Evolutionary conservation across 2,113 vertebrate genomes (phyloP), one percentile per base, ranked within the genome.

Genomic region (Nymphicus hollandicus): DNA sequence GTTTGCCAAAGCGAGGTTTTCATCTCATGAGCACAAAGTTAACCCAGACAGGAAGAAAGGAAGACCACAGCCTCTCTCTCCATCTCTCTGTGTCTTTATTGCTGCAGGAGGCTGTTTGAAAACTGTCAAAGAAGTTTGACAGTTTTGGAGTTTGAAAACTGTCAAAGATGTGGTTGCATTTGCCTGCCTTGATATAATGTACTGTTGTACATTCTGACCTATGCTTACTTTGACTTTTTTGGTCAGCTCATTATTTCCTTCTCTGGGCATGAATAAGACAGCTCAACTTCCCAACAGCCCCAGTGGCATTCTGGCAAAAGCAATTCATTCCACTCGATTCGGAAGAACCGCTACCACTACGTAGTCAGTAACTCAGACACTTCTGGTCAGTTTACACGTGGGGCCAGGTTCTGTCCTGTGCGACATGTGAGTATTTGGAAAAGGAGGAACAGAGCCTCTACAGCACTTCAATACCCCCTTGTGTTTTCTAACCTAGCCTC

Each of bases 381-480:
- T 61, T 70, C 39, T 58, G 19, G n/a, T 43, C 3, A 5, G 69
- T 33, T 88, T 39, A 60, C 1, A 0, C 0, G 0, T 0, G 29
- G 46, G 82, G 11, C 50, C 72, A 71, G 43, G 29, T 31, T 71
- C 27, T 72, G 37, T 55, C 52, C 28, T 39, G 29, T 10, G 33
- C 20, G 68, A 56, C 8, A 31, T 0, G 0, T 7, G 58, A 24
- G 28, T 20, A 37, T 28, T 39, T 41, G 27, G 39, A 63, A 88
- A 70, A 94, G 7, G 29, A 66, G 22, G 29, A 80, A 56, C 4
- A 10, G 13, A 58, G 39, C 74, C 27, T 0, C 66, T 58, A 43
- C 37, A 28, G 15, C 2, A 2, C 53, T 69, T 52, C 4, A 4
- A 33, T 52, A 71, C 43, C 66, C 19, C 80, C 65, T 70, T 28